phyloP scores from a whole-genome alignment of 2,888 invertebrate species.

The Ommatoiulus sabulosus region DNA sequence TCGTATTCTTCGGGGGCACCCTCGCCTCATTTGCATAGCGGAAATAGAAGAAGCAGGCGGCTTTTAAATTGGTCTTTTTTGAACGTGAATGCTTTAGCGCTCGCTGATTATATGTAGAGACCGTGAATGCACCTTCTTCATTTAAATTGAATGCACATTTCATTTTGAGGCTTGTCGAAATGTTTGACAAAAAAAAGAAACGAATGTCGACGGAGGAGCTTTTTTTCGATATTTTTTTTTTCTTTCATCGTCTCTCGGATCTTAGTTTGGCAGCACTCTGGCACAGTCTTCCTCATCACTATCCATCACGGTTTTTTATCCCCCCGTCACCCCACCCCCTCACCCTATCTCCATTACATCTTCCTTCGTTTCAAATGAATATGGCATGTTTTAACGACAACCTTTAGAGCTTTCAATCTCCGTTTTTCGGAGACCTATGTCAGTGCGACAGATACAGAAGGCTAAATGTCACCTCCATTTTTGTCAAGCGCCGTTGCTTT shows the following conservation, averaged over 20 bases:
- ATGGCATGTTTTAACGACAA: conserved; percentile 49
- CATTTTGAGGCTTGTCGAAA: conserved; percentile 47
- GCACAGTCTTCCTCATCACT: conserved; percentile 22
- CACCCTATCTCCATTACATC: conserved; percentile 34
- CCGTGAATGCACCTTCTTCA: conserved; percentile 46
- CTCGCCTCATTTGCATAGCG: conserved; percentile 11
- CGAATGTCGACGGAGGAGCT: not conserved
- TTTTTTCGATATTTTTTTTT: not conserved
- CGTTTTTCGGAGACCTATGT: conserved; percentile 42
- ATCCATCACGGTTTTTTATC: not conserved
- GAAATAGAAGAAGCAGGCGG: conserved; percentile 26
- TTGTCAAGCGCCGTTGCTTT: conserved; percentile 43
- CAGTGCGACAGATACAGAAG: conserved; percentile 38
- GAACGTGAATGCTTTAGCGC: conserved; percentile 36
- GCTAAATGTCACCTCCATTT: conserved; percentile 53
- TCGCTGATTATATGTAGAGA: conserved; percentile 13
- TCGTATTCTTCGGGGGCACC: not conserved
- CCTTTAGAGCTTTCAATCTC: conserved; percentile 52
- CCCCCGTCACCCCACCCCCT: not conserved
- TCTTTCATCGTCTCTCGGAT: conserved; percentile 35
- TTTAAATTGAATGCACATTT: conserved; percentile 48
- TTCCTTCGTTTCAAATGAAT: conserved; percentile 45
- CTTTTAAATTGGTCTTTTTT: conserved; percentile 47
- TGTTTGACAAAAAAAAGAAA: conserved; percentile 47
- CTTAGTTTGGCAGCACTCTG: conserved; percentile 18